Evolutionary conservation across 2,888 invertebrate species (phyloP).

Genomic region (Cosmia pyralina): DNA sequence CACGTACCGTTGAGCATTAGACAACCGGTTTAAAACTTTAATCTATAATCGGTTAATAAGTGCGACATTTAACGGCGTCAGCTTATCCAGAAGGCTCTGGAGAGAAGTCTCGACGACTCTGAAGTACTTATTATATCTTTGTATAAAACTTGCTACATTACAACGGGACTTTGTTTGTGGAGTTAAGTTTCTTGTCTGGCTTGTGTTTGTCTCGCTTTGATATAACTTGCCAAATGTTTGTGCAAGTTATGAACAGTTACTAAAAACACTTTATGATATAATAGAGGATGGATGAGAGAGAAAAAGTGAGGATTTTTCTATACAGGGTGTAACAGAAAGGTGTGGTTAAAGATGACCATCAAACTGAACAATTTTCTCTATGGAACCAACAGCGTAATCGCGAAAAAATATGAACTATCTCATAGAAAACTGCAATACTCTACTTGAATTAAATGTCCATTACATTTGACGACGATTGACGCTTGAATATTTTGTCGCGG

Average conservation of each 20-base stretch:
- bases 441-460: no score
- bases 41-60: background rate
- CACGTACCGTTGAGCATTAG: no score
- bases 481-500: no score
- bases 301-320: background rate
- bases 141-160: constrained; percentile 39
- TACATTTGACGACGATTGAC: no score
- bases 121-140: constrained; percentile 27
- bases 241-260: constrained; percentile 24
- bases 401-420: no score
- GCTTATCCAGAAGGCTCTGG: constrained; percentile 22
- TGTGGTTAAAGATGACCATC: no score
- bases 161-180: constrained; percentile 31
- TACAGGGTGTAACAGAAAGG: no score
- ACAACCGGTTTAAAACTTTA: background rate
- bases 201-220: constrained; percentile 24
- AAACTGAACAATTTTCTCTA: no score
- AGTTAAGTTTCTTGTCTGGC: constrained; percentile 38
- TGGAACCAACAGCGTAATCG: no score
- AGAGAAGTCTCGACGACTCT: constrained; percentile 11
- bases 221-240: constrained; percentile 27
- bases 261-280: constrained; percentile 20
- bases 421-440: no score
- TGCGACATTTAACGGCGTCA: background rate
- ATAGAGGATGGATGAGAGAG: background rate